Conservation (phyloP, 2,888 invertebrate species). For the Idaea biselata region DNA sequence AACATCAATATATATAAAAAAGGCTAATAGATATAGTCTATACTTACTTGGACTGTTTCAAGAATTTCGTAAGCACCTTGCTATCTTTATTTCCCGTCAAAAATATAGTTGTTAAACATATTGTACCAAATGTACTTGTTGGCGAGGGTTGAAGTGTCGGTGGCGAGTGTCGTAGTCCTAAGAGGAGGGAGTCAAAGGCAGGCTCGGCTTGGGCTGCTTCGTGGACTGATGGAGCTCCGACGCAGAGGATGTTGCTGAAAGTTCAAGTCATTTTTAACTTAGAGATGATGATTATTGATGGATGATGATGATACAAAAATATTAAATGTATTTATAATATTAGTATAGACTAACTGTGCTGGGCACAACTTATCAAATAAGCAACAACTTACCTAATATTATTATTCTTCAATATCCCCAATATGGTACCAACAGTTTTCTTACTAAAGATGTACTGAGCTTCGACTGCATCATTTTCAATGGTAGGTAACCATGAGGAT, state of each 20-base stretch:
- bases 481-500: constrained; percentile 84
- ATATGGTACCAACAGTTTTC: constrained; percentile 83
- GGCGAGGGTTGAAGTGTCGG: constrained; percentile 82
- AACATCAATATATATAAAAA: neutral
- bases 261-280: neutral
- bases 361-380: neutral
- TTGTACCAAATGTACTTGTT: constrained; percentile 90
- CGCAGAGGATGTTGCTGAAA: constrained; percentile 88
- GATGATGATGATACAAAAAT: too few species aligned
- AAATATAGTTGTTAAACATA: constrained; percentile 94
- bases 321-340: too few species aligned
- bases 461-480: constrained; percentile 88
- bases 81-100: constrained; percentile 81
- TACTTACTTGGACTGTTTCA: constrained; percentile 78
- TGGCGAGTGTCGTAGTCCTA: constrained; percentile 92
- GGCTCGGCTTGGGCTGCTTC: constrained; percentile 79
- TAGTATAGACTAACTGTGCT: too few species aligned
- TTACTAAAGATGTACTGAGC: constrained; percentile 93
- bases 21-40: neutral
- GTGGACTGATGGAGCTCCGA: constrained; percentile 92
- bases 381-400: constrained; percentile 74
- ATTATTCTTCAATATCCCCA: constrained; percentile 81
- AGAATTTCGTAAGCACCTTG: constrained; percentile 81
- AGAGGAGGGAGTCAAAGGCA: constrained; percentile 81
- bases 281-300: too few species aligned